A percentile compares a stretch with the other conserved stretches of the same genome.
Conservation (phyloP, 1,140 invertebrate genomes). For the Camponotus vicinus region DNA sequence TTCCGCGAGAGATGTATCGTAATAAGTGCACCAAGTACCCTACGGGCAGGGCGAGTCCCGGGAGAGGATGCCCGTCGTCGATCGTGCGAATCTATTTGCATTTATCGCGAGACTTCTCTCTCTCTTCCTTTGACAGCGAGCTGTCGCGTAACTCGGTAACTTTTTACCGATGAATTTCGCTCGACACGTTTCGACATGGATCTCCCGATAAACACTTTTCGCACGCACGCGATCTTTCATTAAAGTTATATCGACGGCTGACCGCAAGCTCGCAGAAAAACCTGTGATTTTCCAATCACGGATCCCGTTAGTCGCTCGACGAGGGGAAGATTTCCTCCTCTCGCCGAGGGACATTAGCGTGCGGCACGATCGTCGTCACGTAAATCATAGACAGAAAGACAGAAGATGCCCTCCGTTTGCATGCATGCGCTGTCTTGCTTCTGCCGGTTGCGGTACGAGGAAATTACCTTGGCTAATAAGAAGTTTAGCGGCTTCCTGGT, state of each 20-base stretch:
- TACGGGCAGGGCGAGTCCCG: slow-evolving; percentile 68
- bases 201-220: not conserved
- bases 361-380: slow-evolving; percentile 47
- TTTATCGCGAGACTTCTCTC: slow-evolving; percentile 22
- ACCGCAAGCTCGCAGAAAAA: slow-evolving; percentile 28
- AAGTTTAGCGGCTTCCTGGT: slow-evolving; percentile 62
- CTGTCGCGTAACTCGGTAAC: not conserved
- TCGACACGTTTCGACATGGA: not conserved
- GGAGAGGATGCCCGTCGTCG: slow-evolving; percentile 18
- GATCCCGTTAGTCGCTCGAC: slow-evolving; percentile 51
- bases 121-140: not conserved
- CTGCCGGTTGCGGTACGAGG: not conserved
- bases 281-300: slow-evolving; percentile 54
- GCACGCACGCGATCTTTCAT: slow-evolving; percentile 21
- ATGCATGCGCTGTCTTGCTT: not conserved
- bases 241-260: not conserved
- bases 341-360: slow-evolving; percentile 33
- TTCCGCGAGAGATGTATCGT: slow-evolving; percentile 80
- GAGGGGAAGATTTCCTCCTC: not conserved
- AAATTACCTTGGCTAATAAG: slow-evolving; percentile 64
- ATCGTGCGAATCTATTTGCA: slow-evolving; percentile 50
- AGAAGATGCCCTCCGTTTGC: slow-evolving; percentile 20
- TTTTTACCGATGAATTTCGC: slow-evolving; percentile 25
- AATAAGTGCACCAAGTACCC: slow-evolving; percentile 80
- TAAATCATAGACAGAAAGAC: slow-evolving; percentile 53